phyloP scores from a whole-genome alignment of 2,113 vertebrate genomes.

The Trogon surrucura region DNA sequence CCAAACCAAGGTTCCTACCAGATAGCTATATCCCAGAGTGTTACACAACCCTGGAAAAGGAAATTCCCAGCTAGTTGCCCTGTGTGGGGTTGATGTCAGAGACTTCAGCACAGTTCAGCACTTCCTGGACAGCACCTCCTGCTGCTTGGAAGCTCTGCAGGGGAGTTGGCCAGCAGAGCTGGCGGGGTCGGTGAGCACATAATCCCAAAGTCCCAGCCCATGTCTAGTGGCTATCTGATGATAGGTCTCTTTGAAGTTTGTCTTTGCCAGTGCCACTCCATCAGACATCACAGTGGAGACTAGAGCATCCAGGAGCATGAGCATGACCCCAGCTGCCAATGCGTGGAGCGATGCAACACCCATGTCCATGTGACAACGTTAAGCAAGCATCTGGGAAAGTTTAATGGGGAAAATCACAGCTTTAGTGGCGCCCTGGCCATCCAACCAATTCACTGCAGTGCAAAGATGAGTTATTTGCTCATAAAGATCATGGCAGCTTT shows the following conservation, averaged over 20 bases:
- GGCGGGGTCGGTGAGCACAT: neutral
- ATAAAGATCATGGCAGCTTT: neutral
- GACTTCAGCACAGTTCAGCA: neutral
- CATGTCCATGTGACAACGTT: fast-evolving
- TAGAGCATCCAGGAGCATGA: neutral
- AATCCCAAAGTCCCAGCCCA: too few relatives aligned
- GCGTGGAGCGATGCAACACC: neutral
- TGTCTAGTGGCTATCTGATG: neutral
- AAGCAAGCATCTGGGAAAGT: neutral
- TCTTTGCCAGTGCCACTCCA: fast-evolving
- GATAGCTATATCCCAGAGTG: neutral
- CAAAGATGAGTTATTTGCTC: neutral
- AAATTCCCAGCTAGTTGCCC: neutral
- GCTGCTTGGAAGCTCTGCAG: neutral
- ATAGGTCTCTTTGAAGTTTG: neutral
- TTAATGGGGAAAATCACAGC: neutral
- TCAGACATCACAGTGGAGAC: neutral
- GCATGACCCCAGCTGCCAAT: neutral
- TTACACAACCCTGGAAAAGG: neutral
- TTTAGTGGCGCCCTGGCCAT: neutral
- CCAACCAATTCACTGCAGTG: neutral
- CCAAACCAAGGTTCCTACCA: neutral
- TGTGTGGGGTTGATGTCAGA: neutral
- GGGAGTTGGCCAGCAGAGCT: neutral
- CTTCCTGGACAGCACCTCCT: neutral